Evolutionary conservation across 1,140 invertebrate species (phyloP), one percentile per base, ranked within the genome.

Genomic region (Pachyrhynchus sulphureomaculatus): DNA sequence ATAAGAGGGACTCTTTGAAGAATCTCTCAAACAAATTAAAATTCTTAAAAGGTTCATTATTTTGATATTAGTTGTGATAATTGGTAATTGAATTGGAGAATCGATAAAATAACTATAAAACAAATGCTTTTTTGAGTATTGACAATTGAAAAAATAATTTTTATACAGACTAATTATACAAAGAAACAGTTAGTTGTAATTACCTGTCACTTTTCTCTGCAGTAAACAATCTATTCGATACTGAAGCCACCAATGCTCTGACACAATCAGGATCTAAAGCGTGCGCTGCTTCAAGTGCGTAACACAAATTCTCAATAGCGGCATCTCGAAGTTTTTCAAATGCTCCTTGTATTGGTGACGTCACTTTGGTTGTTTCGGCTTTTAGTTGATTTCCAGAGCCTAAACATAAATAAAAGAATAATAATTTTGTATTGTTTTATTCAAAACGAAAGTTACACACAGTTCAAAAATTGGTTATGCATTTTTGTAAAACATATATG

Each of bases 231-330:
- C 95, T 83, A 71, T 96, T 97, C 3, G 96, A 98, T 0, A 99
- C 88, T 29, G 91, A 93, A 0, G 95, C 93, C 3, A 99, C 88
- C 44, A 99, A 82, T 0, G 96, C 96, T 15, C 94, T 89, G 0
- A 99, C 92, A 79, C 93, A 96, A 71, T 94, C 89, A 29, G 88
- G 86, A 78, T 99, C 95, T 1, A 91, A 83, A 9, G 84, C 83
- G 39, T 96, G 83, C 0, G 94, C 93, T 1, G 96, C 89, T 74
- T 94, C 89, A 26, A 99, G 71, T 18, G 96, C 93, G 66, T 92
- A 89, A 76, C 95, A 98, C 4, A 99, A 80, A 77, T 98, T 98
- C 73, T 95, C 92, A 66, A 99, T 98, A 2, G 96, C 95, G 4
- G 94, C 91, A 77, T 98, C 94, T 42, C 96, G 78, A 56, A 91